Evolutionary conservation across 1,140 invertebrate species (phyloP), one percentile per base, ranked within the genome.

Genomic region (Leguminivora glycinivorella): DNA sequence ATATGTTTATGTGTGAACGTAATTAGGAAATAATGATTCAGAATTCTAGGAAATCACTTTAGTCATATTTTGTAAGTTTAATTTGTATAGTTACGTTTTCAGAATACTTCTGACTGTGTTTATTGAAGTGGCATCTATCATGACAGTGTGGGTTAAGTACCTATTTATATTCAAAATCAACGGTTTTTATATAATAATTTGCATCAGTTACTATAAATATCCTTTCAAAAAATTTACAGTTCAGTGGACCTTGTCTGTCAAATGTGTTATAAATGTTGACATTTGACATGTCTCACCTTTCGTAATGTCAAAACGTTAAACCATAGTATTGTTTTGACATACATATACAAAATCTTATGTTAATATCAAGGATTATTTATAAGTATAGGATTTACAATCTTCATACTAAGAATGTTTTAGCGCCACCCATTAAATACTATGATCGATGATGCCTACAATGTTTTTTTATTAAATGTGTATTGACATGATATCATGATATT

Each of bases 21-120:
- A 88, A 88, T 89, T 87, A 88, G 83, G 87, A 81, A 22, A 81
- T 78, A 88, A 75, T 89, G 86, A 88, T 72, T 88, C 84, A 87
- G 56, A 67, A 22, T 83, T 79, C 75, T 68, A 60, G 70, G 78
- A 83, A 81, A 78, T 83, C 75, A 81, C 79, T 77, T 78, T 56
- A 66, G 67, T 67, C 17, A 31, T 14, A 63, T 63, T 10, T 12
- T 29, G 26, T 34, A 29, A 29, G 47, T 31, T 26, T 63, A 29
- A 63, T 29, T 29, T 31, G 6, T 6, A 63, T 31, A 29, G n/a
- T 63, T 14, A 19, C 25, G 58, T 63, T 63, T 63, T 63, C 14
- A 14, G 25, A 2, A 29, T 24, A 12, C 19, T 3, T n/a, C 34
- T 52, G 4, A 52, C n/a, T n/a, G 4, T n/a, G 12, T 43, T 43